Evolutionary conservation across 2,113 vertebrate genomes (phyloP).

Genomic region (Scortum barcoo): DNA sequence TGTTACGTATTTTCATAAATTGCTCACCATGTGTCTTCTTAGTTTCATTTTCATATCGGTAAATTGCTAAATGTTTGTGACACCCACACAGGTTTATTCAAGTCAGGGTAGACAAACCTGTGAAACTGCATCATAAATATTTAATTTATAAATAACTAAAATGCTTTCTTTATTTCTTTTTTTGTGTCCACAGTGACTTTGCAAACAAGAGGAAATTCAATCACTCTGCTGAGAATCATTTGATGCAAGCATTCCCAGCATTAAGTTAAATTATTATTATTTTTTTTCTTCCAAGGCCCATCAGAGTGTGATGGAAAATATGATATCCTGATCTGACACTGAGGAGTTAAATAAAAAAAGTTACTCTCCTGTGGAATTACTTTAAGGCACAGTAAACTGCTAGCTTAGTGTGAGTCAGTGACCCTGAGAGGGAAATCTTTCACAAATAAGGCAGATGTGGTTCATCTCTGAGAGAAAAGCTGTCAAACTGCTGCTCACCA

Average conservation of each 20-base stretch:
- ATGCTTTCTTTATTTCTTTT: not conserved
- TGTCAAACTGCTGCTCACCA: conserved; percentile 13
- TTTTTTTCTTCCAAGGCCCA: not conserved
- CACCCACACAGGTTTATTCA: not conserved
- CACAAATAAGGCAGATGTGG: conserved; percentile 5
- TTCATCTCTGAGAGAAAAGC: not conserved
- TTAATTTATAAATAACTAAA: not conserved
- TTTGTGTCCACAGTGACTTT: not conserved
- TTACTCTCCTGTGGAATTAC: not conserved
- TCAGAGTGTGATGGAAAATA: not conserved
- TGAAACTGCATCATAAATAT: not conserved
- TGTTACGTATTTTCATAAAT: not conserved
- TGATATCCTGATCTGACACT: not conserved
- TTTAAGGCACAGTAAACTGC: not conserved
- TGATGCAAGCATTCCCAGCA: not conserved
- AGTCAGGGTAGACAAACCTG: not conserved
- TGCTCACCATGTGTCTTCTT: not conserved
- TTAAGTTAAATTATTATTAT: too few species aligned
- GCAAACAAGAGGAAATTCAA: not conserved
- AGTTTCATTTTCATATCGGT: too few species aligned
- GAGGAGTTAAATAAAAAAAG: conserved; percentile 10
- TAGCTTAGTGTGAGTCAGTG: conserved; percentile 12
- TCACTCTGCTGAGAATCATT: not conserved
- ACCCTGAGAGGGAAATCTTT: conserved; percentile 21
- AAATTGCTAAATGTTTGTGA: not conserved